phyloP scores from a whole-genome alignment of 2,797 vertebrate species.

The Alectoris magna region DNA sequence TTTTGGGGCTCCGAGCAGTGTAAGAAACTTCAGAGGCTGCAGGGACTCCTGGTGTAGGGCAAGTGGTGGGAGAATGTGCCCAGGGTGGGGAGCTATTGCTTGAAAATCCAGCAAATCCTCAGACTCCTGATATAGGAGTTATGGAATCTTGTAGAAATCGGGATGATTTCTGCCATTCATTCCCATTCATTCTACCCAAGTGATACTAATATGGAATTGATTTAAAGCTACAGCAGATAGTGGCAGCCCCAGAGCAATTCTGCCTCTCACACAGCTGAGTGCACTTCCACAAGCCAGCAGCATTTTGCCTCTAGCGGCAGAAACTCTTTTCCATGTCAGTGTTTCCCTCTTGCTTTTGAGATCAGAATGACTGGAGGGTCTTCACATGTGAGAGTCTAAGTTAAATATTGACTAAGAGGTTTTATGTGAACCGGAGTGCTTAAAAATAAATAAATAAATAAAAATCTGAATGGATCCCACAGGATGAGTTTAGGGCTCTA shows the following conservation, averaged over 20 bases:
- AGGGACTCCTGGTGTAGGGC: neutral
- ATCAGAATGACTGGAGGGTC: neutral
- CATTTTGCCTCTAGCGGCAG: neutral
- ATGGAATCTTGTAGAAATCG: neutral
- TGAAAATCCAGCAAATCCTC: neutral
- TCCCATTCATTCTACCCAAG: neutral
- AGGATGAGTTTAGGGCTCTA: neutral
- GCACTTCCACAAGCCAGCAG: neutral
- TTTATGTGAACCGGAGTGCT: slow-evolving; percentile 19
- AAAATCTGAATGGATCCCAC: slow-evolving; percentile 2
- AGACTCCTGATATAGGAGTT: neutral
- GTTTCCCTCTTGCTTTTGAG: neutral
- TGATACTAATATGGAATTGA: neutral
- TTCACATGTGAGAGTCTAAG: neutral
- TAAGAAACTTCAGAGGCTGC: neutral
- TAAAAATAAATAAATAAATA: neutral
- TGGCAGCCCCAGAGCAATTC: neutral
- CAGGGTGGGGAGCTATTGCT: neutral
- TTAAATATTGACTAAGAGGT: slow-evolving; percentile 38
- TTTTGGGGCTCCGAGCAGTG: accelerated
- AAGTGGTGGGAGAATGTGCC: neutral
- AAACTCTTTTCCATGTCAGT: neutral
- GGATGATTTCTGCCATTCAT: neutral
- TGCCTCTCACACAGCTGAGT: neutral
- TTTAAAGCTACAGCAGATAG: neutral